These are phyloP conservation scores for Euproctis similis DNA, from an alignment of 2,888 invertebrate genomes.

Conservation along the genomic window DNA sequence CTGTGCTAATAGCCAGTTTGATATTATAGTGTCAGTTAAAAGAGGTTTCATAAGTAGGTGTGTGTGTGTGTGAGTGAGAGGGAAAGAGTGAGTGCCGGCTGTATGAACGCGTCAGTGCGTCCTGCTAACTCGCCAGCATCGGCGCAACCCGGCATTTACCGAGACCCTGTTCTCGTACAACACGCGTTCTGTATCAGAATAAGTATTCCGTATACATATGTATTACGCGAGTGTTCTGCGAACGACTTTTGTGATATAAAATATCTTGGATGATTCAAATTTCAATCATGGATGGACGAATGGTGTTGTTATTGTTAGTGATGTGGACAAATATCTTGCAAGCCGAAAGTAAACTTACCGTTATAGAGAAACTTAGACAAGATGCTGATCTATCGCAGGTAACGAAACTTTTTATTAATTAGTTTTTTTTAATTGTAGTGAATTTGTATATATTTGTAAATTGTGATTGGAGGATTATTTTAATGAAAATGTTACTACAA, in stretches of 20 bases:
- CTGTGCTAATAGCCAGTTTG: conserved; percentile 46
- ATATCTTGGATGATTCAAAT: conserved; percentile 41
- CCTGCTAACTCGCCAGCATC: conserved; percentile 26
- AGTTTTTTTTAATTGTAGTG: too few species aligned
- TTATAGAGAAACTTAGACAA: conserved; percentile 78
- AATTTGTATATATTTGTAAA: too few species aligned
- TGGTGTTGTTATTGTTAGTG: conserved; percentile 61
- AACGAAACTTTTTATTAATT: conserved; percentile 48
- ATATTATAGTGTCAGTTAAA: conserved; percentile 27
- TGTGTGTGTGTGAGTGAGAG: conserved; percentile 48
- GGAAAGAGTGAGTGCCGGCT: conserved; percentile 35
- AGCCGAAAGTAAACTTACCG: conserved; percentile 65
- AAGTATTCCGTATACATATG: conserved; percentile 31
- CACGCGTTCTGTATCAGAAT: conserved; percentile 33
- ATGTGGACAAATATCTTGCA: conserved; percentile 41
- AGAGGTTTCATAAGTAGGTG: conserved; percentile 21
- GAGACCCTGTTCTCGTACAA: conserved; percentile 40
- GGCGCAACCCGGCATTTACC: conserved; percentile 48
- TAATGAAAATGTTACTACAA: too few species aligned
- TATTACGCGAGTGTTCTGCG: conserved; percentile 55
- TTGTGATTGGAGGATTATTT: too few species aligned
- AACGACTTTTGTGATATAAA: conserved; percentile 36
- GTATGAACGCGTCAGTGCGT: conserved; percentile 47
- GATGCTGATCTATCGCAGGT: conserved; percentile 83
- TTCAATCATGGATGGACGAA: conserved; percentile 47